These are phyloP conservation scores for Deroplatys truncata DNA, from an alignment of 2,888 invertebrate genomes.

Conservation along the genomic window DNA sequence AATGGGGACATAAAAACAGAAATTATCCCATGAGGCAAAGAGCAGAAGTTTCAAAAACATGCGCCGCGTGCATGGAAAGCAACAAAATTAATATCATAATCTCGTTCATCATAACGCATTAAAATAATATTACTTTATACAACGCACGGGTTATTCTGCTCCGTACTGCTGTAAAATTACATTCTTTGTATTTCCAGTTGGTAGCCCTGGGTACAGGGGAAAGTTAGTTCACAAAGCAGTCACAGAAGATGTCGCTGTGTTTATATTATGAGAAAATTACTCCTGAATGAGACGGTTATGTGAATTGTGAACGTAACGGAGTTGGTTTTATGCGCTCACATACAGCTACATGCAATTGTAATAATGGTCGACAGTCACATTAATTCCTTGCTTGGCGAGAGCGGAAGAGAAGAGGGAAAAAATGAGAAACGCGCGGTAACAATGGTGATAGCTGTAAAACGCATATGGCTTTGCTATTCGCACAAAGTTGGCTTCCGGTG, in stretches of 20 bases:
- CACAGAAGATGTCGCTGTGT: neutral
- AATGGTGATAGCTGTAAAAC: neutral
- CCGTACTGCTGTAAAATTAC: constrained; percentile 4
- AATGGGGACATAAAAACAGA: neutral
- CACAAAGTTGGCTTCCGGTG: neutral
- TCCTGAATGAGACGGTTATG: neutral
- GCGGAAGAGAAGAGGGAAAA: neutral
- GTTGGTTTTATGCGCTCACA: neutral
- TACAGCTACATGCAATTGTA: neutral
- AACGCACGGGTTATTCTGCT: neutral
- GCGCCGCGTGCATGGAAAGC: neutral
- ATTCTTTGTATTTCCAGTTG: constrained; percentile 15
- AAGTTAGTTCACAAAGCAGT: neutral
- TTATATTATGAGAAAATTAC: neutral
- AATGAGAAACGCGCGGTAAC: neutral
- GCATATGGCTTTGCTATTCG: neutral
- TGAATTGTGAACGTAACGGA: neutral
- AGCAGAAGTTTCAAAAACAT: neutral
- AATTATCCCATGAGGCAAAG: neutral
- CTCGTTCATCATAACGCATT: neutral
- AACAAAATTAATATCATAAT: neutral
- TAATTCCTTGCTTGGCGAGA: neutral
- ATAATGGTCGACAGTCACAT: neutral
- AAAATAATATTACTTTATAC: neutral
- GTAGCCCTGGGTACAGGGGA: neutral